These are phyloP conservation scores for Elgaria multicarinata DNA, from an alignment of 2,113 vertebrate genomes.

Conservation along the genomic window DNA sequence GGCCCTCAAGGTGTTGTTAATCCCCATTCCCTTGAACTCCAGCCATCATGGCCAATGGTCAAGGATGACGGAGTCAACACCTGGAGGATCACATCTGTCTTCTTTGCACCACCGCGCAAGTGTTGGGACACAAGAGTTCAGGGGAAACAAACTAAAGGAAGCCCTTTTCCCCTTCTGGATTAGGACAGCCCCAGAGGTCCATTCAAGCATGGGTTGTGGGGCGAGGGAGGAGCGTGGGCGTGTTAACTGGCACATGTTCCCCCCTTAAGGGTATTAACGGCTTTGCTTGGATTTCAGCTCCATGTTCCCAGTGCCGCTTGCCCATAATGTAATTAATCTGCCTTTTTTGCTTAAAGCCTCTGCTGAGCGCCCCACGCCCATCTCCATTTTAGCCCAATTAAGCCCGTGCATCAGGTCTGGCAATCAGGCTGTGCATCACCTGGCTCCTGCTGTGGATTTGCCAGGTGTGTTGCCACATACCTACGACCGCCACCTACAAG, in stretches of 20 bases:
- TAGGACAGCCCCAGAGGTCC: too few relatives aligned
- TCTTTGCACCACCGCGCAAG: too few relatives aligned
- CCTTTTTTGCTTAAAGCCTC: not conserved
- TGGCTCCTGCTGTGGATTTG: not conserved
- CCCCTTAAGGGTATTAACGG: constrained; percentile 1
- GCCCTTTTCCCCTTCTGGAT: not conserved
- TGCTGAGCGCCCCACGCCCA: not conserved
- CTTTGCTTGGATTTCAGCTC: constrained; percentile 14
- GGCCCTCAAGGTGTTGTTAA: too few relatives aligned
- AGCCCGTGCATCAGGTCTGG: not conserved
- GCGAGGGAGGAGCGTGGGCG: not conserved
- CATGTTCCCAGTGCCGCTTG: not conserved
- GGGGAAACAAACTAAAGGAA: not conserved
- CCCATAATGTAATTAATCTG: constrained; percentile 20
- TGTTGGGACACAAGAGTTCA: too few relatives aligned
- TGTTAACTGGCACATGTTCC: not conserved
- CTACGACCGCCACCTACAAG: not conserved
- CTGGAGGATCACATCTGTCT: too few relatives aligned
- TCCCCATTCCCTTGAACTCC: too few relatives aligned
- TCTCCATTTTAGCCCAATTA: not conserved
- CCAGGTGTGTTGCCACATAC: not conserved
- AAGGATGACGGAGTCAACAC: too few relatives aligned
- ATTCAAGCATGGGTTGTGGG: not conserved
- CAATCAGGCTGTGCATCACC: not conserved
- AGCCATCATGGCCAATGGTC: too few relatives aligned